Evolutionary conservation across 1,140 invertebrate genomes (phyloP), one percentile per base, ranked within the genome.

Genomic region (Drosophila bocki): DNA sequence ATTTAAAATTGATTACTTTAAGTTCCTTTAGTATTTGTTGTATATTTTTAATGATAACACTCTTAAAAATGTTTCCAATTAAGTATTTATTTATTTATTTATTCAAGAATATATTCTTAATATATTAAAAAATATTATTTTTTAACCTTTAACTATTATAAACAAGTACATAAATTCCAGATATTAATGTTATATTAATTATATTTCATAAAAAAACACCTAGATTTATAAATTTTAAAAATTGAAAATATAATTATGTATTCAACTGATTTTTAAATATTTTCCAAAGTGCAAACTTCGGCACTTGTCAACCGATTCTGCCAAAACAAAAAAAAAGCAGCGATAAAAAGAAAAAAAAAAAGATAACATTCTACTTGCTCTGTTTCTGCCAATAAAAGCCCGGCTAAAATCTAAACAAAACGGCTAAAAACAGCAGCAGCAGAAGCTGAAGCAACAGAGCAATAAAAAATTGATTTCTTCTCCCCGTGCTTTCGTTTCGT

Each of bases 401-500:
- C 45, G 44, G 48, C 33, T 45, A 29, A 72, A 74, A 74, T 75
- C 69, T 75, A 75, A 75, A 75, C 71, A 75, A 64, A 75, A 6
- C 42, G 17, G 54, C 68, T 59, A 54, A 41, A 56, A 19, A 47
- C 45, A 47, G 45, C 50, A 70, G 41, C 50, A 50, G 44, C 12
- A 47, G 32, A 17, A 64, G 62, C 65, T 69, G 47, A 67, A 58
- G 60, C 62, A 69, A 77, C 74, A 60, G 74, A 39, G 74, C 63
- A 59, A 76, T 77, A 77, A 77, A 78, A 77, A 69, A 57, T 68
- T 51, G 57, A 69, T 63, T 63, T 56, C 60, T 47, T 54, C 22
- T 33, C 44, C 56, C 26, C 26, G 26, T 32, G 37, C 35, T 22
- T 17, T 48, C 56, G 29, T 47, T 74, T 61, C n/a, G 44, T 76